Evolutionary conservation across 2,113 vertebrate species (phyloP).

Genomic region (Hyperopisus bebe): DNA sequence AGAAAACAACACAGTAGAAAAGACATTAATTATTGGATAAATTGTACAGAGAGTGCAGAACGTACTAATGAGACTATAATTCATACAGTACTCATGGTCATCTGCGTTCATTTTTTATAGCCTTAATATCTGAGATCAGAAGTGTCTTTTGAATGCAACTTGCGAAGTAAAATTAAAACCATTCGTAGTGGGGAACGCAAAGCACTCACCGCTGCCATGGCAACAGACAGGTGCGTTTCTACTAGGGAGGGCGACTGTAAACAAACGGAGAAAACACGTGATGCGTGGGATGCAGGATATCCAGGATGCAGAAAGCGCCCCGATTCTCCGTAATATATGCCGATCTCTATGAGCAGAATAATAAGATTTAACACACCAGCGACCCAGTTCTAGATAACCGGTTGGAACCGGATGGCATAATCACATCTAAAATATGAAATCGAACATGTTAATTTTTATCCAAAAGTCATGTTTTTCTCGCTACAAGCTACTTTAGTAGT

Average conservation of each 20-base stretch:
- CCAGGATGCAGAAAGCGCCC: not conserved
- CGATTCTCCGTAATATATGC: not conserved
- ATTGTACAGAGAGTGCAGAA: not conserved
- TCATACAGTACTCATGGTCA: not conserved
- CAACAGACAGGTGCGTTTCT: slow-evolving; percentile 27
- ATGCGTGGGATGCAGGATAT: not conserved
- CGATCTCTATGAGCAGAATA: not conserved
- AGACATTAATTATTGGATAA: not conserved
- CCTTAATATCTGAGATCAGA: not conserved
- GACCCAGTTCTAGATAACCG: not conserved
- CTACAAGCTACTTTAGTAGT: not conserved
- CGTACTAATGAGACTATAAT: not conserved
- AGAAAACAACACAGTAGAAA: not conserved
- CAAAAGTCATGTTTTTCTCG: not conserved
- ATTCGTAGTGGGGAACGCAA: not conserved
- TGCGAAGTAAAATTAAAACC: not conserved
- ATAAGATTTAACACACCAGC: not conserved
- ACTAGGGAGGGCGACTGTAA: slow-evolving; percentile 36
- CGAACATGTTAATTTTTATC: not conserved
- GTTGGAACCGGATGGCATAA: not conserved
- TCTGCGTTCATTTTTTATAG: not conserved
- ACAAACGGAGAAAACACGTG: slow-evolving; percentile 3
- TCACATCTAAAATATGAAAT: not conserved
- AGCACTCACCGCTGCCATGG: slow-evolving; percentile 64
- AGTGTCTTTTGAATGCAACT: not conserved